Evolutionary conservation across 2,797 vertebrate species (phyloP).

Genomic region (Xenentodon cancila): DNA sequence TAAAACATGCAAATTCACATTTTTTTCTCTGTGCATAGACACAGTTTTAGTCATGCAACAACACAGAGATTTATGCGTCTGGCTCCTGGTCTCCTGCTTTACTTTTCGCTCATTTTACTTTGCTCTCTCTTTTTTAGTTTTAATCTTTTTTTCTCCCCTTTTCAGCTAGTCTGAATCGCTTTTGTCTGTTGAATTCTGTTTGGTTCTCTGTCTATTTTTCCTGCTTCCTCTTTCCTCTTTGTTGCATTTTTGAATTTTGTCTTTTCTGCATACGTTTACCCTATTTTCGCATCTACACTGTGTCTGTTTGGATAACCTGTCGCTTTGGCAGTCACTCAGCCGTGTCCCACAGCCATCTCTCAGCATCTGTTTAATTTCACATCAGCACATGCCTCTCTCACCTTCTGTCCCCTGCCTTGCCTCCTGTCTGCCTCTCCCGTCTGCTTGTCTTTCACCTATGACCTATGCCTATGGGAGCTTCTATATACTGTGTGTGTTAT

Average conservation of each 20-base stretch:
- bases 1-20: too few relatives aligned
- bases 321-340: constrained; percentile 49
- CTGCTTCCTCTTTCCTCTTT: constrained; percentile 18
- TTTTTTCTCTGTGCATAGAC: background rate
- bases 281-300: constrained; percentile 25
- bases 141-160: constrained; percentile 9
- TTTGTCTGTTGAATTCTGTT: constrained; percentile 15
- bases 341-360: constrained; percentile 66
- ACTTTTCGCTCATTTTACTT: constrained; percentile 33
- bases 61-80: background rate
- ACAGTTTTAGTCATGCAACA: background rate
- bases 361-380: constrained; percentile 76
- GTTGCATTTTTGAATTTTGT: constrained; percentile 14
- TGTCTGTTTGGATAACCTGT: constrained; percentile 58
- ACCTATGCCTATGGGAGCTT: constrained; percentile 51
- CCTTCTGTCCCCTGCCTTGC: constrained; percentile 48
- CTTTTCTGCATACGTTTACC: constrained; percentile 32
- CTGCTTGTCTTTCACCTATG: constrained; percentile 72
- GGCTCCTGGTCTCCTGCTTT: constrained; percentile 19
- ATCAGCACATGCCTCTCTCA: constrained; percentile 63
- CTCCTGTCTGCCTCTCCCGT: constrained; percentile 43
- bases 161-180: constrained; percentile 12
- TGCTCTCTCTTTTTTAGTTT: constrained; percentile 18
- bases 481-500: constrained; percentile 27
- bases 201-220: constrained; percentile 14